A percentile compares a stretch with the other conserved stretches of the same genome.
Conservation (phyloP, 2,113 vertebrate species). For the Crotalus viridis region DNA sequence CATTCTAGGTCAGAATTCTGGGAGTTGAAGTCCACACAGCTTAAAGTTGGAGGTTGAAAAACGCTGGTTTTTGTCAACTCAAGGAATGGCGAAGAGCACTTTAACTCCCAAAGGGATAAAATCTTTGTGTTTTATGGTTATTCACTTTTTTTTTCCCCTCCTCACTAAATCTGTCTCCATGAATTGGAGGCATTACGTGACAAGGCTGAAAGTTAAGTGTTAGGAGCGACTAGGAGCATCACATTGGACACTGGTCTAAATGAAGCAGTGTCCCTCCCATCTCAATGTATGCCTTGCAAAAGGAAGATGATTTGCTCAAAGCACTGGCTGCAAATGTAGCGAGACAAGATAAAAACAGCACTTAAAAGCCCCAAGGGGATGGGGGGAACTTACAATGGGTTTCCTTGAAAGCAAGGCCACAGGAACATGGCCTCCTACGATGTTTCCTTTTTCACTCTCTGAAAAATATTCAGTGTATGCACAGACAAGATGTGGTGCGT, state of each 20-base stretch:
- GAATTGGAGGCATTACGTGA: background rate
- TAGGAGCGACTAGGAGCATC: background rate
- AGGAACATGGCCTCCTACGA: background rate
- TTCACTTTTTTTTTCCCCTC: background rate
- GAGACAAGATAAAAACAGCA: rapidly evolving
- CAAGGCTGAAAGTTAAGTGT: background rate
- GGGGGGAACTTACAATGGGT: background rate
- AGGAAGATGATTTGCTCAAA: background rate
- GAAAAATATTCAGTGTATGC: rapidly evolving
- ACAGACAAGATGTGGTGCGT: background rate
- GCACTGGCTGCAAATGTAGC: rapidly evolving
- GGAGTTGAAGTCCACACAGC: background rate
- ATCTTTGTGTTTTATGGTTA: background rate
- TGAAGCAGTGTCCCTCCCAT: background rate
- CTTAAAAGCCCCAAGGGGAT: background rate
- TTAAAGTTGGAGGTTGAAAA: background rate
- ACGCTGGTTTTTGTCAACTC: background rate
- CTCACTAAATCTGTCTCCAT: background rate
- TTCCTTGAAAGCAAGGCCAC: background rate
- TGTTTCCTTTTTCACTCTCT: background rate
- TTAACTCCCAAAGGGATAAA: background rate
- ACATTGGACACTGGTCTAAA: background rate
- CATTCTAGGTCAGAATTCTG: background rate
- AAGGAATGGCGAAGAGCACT: background rate
- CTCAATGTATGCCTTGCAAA: background rate